Base-by-base conservation (phyloP, 2,113 vertebrate genomes). In the Cricetomys ansorgei region DNA sequence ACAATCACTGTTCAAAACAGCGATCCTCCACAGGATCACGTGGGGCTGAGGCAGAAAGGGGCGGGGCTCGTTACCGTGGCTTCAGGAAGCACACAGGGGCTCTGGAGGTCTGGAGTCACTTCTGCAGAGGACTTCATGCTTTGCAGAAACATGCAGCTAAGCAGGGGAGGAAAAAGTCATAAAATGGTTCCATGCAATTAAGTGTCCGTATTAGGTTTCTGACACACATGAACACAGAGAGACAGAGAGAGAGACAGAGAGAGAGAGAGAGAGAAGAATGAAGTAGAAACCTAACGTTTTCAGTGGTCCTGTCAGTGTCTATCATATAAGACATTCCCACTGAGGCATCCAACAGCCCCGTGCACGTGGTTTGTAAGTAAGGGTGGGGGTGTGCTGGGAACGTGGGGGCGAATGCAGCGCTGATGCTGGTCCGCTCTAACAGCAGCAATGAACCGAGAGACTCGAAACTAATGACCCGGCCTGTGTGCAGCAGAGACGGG, bases 121-220 rank as follows among this genome's bases (percentile, higher is more conserved):
- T 97, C 90, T 64, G 27, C 73, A 84, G 75, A 79, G 48, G 95
- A 94, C 80, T 95, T 96, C 91, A 84, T 70, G 53, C 81, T 93
- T 91, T 95, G 96, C 43, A 96, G 88, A 93, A 96, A 96, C 17
- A 72, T 88, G 88, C 95, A 97, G 45, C 97, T 97, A 84, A 57
- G 31, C 37, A 93, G 43, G 94, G 77, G 88, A 83, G 64, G 72
- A 75, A 84, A 86, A 89, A 94, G 23, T 57, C 88, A 89, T 45
- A 89, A 91, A 79, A 85, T 1, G 11, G 6, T 84, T 55, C 3
- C 57, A 43, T 79, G 11, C 4, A 72, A 45, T 64, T 59, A 92
- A 88, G 27, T 34, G 53, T 64, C 79, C 92, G 43, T 29, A 70
- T 76, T 86, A 17, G 27, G 45, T 90, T 77, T 95, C 64, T 37